Evolutionary conservation across 2,797 vertebrate species (phyloP).

Genomic region (Remorina albescens): DNA sequence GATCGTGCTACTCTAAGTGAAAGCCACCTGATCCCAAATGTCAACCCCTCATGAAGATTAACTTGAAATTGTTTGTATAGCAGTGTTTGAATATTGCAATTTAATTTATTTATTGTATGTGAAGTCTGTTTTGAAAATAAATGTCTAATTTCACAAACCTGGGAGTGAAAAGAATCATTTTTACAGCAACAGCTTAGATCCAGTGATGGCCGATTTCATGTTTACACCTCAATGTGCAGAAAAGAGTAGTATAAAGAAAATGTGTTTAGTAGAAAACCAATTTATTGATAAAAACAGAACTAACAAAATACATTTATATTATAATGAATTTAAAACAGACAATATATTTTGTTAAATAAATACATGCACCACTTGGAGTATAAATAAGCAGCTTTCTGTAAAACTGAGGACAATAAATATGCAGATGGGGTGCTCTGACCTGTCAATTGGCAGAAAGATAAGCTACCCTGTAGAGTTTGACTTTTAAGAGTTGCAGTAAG

Average conservation of each 20-base stretch:
- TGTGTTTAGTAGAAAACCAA: constrained; percentile 9
- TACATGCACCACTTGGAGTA: constrained; percentile 16
- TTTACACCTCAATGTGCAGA: neutral
- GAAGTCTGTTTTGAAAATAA: constrained; percentile 92
- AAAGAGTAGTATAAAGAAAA: neutral
- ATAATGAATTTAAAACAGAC: neutral
- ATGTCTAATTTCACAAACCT: constrained; percentile 80
- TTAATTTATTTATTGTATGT: constrained; percentile 96
- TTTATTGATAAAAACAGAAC: constrained; percentile 50
- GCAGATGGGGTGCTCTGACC: too few relatives aligned
- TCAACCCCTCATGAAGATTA: constrained; percentile 71
- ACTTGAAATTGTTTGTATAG: constrained; percentile 75
- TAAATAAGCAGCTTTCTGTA: constrained; percentile 41
- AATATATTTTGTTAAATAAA: constrained; percentile 14
- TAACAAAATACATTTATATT: constrained; percentile 31
- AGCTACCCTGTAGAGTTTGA: neutral
- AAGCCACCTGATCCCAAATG: constrained; percentile 48
- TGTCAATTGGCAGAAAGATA: too few relatives aligned
- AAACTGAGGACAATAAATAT: constrained; percentile 43
- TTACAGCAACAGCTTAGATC: neutral
- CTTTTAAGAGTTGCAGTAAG: constrained; percentile 51
- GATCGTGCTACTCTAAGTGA: constrained; percentile 61
- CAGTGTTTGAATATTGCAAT: constrained; percentile 84
- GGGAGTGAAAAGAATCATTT: neutral
- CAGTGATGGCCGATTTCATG: neutral